A percentile compares a stretch with the other conserved stretches of the same genome.
Evolutionary conservation across 1,140 invertebrate genomes (phyloP).

Genomic region (Littorina saxatilis): DNA sequence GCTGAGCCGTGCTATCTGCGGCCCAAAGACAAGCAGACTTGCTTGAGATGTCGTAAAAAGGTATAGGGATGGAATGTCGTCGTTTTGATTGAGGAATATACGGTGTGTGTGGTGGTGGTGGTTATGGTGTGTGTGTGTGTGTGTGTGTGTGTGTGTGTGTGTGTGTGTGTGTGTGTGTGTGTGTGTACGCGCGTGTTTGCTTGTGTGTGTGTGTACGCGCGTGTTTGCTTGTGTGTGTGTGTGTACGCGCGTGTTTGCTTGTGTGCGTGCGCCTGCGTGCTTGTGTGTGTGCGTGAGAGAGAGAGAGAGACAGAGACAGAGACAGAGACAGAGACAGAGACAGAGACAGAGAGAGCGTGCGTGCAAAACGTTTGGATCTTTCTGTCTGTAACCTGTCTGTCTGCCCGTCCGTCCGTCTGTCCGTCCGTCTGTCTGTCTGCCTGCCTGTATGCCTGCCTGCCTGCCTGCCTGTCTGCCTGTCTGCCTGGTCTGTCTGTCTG

Average conservation of each 20-base stretch:
- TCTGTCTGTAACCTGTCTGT: too few relatives aligned
- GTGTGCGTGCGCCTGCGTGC: neutral
- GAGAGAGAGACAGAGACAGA: too few relatives aligned
- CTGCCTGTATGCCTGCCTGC: neutral
- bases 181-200: conserved; percentile 5
- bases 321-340: too few relatives aligned
- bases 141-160: neutral
- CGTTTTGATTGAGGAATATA: too few relatives aligned
- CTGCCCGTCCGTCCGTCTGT: neutral
- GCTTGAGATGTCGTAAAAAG: conserved; percentile 23
- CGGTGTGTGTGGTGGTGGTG: neutral
- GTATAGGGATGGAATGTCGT: too few relatives aligned
- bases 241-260: neutral
- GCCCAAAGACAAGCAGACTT: neutral
- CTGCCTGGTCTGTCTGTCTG: neutral
- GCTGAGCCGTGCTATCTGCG: conserved; percentile 2
- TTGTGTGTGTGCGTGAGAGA: too few relatives aligned
- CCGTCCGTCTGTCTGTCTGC: neutral
- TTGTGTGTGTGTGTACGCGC: conserved; percentile 5
- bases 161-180: neutral
- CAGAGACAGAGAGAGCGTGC: too few relatives aligned
- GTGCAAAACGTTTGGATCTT: too few relatives aligned
- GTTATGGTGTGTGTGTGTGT: neutral
- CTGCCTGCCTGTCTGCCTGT: neutral
- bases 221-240: neutral